phyloP scores from a whole-genome alignment of 2,888 invertebrate species.

The Beris chalybata region DNA sequence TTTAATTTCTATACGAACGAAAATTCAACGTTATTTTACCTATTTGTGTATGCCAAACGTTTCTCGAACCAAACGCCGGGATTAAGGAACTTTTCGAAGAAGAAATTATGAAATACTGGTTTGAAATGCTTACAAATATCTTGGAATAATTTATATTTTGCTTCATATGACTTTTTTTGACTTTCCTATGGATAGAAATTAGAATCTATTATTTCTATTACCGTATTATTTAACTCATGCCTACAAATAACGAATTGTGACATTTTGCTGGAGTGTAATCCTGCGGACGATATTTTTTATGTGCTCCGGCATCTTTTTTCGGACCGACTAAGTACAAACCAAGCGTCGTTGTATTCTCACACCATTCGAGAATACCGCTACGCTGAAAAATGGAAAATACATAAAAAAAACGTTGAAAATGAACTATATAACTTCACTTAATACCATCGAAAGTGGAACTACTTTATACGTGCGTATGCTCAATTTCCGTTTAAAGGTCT shows the following conservation, averaged over 20 bases:
- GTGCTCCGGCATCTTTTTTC: slow-evolving; percentile 64
- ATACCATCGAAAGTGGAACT: slow-evolving; percentile 50
- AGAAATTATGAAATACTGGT: slow-evolving; percentile 91
- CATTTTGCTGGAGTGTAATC: slow-evolving; percentile 54
- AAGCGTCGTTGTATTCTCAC: slow-evolving; percentile 82
- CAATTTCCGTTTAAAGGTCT: slow-evolving; percentile 70
- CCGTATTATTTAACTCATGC: slow-evolving; percentile 28
- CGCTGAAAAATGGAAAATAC: slow-evolving; percentile 52
- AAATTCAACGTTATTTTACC: slow-evolving; percentile 54
- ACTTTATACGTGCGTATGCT: slow-evolving; percentile 90
- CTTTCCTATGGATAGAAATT: too few relatives aligned
- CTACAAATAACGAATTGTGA: slow-evolving; percentile 51
- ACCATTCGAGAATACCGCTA: slow-evolving; percentile 94
- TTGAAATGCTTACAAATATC: slow-evolving; percentile 70
- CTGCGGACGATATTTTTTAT: slow-evolving; percentile 62
- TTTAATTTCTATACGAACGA: too few relatives aligned
- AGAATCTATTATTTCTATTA: too few relatives aligned
- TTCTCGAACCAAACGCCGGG: slow-evolving; percentile 89
- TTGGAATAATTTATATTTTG: slow-evolving; percentile 57
- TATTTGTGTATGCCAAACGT: slow-evolving; percentile 82
- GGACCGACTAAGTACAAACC: slow-evolving; percentile 70
- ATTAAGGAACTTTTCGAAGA: slow-evolving; percentile 81
- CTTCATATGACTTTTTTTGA: too few relatives aligned
- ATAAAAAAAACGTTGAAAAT: too few relatives aligned
- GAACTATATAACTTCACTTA: too few relatives aligned